These are phyloP conservation scores for Cryptoleucopteryx plumbea DNA, from an alignment of 2,113 vertebrate species.

Conservation along the genomic window DNA sequence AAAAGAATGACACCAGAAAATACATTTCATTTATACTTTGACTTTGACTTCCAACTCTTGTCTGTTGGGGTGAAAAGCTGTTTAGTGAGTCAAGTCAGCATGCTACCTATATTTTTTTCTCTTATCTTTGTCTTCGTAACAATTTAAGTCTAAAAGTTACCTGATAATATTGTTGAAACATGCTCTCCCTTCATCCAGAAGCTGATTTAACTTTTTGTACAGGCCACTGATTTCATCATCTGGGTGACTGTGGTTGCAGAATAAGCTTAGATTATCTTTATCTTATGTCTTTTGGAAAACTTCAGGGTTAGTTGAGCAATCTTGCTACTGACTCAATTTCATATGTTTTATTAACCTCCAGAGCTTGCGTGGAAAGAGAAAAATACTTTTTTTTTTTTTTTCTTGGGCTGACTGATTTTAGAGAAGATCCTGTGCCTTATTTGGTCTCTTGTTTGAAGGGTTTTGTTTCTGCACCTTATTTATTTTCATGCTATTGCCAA, in stretches of 20 bases:
- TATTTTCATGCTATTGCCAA: background rate
- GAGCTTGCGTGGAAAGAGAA: background rate
- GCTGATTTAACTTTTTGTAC: slow-evolving; percentile 12
- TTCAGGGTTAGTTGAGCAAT: slow-evolving; percentile 30
- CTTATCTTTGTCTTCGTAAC: background rate
- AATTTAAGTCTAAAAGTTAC: background rate
- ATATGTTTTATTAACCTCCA: slow-evolving; percentile 15
- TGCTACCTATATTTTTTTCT: background rate
- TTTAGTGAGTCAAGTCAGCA: background rate
- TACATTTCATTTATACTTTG: background rate
- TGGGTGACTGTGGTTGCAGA: background rate
- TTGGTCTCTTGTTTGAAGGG: background rate
- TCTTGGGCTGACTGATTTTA: background rate
- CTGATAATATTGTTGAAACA: background rate
- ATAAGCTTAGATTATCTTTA: slow-evolving; percentile 11
- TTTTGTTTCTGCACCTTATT: background rate
- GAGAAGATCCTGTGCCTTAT: background rate
- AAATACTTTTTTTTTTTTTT: background rate
- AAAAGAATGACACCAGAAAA: background rate
- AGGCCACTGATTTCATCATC: slow-evolving; percentile 8
- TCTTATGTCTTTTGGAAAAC: background rate
- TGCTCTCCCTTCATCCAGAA: background rate
- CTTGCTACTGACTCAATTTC: background rate
- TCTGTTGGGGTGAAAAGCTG: background rate
- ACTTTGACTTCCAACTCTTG: background rate